Conservation (phyloP, 2,113 vertebrate species). For the Bombycilla garrulus region DNA sequence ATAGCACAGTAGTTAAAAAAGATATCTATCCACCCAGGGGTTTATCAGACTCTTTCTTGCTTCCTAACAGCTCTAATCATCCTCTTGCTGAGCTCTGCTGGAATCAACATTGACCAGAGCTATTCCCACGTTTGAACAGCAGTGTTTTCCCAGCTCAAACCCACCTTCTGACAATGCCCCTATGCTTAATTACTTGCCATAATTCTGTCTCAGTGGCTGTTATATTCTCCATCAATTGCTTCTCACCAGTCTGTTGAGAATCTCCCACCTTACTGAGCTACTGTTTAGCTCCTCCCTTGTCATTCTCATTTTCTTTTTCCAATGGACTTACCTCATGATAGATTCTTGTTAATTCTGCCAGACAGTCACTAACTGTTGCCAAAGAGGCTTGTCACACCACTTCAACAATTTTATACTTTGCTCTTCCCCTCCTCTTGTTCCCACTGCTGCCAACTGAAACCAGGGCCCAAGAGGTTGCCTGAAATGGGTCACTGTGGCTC, state of each 20-base stretch:
- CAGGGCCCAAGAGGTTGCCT: neutral
- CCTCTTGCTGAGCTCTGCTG: neutral
- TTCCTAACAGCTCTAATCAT: neutral
- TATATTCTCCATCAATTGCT: neutral
- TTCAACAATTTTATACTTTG: neutral
- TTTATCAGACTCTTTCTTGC: neutral
- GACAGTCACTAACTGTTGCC: neutral
- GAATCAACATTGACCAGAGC: neutral
- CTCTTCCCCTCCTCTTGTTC: neutral
- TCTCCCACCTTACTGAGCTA: neutral
- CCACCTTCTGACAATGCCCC: neutral
- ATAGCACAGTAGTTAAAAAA: neutral
- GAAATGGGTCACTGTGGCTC: neutral
- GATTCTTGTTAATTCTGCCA: slow-evolving; percentile 29
- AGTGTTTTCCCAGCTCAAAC: neutral
- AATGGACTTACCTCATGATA: neutral
- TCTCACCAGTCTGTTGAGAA: neutral
- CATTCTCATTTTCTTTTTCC: slow-evolving; percentile 34
- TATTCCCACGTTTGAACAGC: neutral
- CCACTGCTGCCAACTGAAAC: neutral
- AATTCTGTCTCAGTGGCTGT: neutral
- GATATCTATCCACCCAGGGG: neutral
- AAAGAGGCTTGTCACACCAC: neutral
- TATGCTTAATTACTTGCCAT: neutral
- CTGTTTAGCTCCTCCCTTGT: neutral